Evolutionary conservation across 2,113 vertebrate species (phyloP).

Genomic region (Ptychochromis oligacanthus): DNA sequence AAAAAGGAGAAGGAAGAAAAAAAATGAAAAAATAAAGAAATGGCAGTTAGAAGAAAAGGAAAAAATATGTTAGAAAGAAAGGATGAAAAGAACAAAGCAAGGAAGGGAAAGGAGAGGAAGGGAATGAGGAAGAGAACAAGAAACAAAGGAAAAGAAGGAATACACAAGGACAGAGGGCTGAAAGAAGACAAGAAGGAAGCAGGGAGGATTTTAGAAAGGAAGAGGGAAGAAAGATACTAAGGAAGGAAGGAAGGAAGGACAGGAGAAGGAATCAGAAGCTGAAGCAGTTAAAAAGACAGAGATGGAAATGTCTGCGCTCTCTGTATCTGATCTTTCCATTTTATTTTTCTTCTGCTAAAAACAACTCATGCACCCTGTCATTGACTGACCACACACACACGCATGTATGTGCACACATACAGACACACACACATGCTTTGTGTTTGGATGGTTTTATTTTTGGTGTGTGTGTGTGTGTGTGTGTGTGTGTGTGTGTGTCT

Average conservation of each 20-base stretch:
- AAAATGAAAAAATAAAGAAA: background rate
- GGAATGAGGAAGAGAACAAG: too few species aligned
- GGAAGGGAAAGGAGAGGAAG: background rate
- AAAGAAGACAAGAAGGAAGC: background rate
- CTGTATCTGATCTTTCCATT: slow-evolving; percentile 57
- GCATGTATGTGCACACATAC: background rate
- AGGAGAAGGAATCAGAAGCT: background rate
- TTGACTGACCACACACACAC: slow-evolving; percentile 66
- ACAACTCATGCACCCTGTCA: slow-evolving; percentile 63
- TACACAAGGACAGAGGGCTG: background rate
- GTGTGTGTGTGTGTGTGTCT: slow-evolving; percentile 11
- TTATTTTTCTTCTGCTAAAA: slow-evolving; percentile 68
- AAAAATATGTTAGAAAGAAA: background rate
- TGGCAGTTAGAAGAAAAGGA: background rate
- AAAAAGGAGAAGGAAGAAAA: too few species aligned
- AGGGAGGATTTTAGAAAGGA: too few species aligned
- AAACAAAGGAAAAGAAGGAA: background rate
- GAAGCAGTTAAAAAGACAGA: slow-evolving; percentile 3
- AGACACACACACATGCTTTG: slow-evolving; percentile 33
- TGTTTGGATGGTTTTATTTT: slow-evolving; percentile 36
- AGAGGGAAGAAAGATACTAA: background rate
- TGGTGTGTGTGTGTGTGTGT: slow-evolving; percentile 3
- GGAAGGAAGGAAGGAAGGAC: background rate
- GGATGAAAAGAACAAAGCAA: background rate
- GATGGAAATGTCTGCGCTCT: slow-evolving; percentile 40